Evolutionary conservation across 2,888 invertebrate genomes (phyloP).

Genomic region (Ectropis crepuscularia): DNA sequence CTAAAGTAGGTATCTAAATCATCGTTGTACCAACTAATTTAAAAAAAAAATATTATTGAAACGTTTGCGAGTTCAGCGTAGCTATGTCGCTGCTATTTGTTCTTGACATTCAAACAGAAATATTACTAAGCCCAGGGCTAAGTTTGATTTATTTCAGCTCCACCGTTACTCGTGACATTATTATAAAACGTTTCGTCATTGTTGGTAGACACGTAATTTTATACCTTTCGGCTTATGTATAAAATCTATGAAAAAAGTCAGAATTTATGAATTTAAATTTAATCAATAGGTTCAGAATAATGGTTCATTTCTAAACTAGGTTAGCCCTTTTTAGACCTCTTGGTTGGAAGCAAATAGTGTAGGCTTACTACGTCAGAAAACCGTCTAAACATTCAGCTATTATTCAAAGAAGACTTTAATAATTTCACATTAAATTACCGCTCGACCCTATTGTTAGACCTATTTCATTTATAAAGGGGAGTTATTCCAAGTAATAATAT

Average conservation of each 20-base stretch:
- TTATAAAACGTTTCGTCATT: conserved; percentile 8
- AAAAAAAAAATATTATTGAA: conserved; percentile 16
- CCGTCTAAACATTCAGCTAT: background rate
- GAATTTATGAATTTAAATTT: no score
- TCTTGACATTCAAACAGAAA: conserved; percentile 32
- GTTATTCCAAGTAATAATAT: conserved; percentile 4
- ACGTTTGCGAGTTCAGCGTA: conserved; percentile 15
- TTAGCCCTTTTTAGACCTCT: no score
- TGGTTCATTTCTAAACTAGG: no score
- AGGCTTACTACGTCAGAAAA: conserved; percentile 5
- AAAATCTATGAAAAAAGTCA: no score
- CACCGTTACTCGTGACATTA: conserved; percentile 8
- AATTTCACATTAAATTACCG: conserved; percentile 3
- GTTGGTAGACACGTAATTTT: conserved; percentile 6
- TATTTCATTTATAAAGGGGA: background rate
- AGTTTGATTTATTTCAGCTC: conserved; percentile 18
- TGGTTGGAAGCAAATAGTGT: background rate
- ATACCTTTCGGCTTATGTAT: background rate
- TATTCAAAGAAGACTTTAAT: background rate
- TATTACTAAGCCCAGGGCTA: conserved; percentile 15
- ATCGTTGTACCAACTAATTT: conserved; percentile 4
- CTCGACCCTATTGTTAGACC: background rate
- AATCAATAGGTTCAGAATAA: no score
- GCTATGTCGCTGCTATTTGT: conserved; percentile 15
- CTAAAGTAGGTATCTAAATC: no score